Conservation (phyloP, 2,113 vertebrate species). For the Chaenogobius annularis region DNA sequence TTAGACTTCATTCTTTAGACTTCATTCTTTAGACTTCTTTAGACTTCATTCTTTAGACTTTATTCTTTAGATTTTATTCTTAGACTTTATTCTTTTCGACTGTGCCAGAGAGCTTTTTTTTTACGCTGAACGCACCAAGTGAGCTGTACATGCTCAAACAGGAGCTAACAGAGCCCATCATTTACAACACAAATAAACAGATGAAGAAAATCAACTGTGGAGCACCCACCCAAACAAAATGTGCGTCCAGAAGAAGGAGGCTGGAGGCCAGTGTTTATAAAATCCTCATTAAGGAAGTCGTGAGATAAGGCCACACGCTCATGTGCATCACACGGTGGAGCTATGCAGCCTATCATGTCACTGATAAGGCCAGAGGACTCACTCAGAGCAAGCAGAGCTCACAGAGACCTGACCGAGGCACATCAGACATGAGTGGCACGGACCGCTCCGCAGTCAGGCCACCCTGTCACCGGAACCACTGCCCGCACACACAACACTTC, state of each 20-base stretch:
- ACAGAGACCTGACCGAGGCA: slow-evolving; percentile 72
- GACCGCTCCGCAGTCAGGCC: slow-evolving; percentile 64
- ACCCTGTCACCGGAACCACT: slow-evolving; percentile 84
- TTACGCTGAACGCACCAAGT: slow-evolving; percentile 35
- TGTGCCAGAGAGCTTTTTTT: too few relatives aligned
- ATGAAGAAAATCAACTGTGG: slow-evolving; percentile 58
- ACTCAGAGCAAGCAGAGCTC: slow-evolving; percentile 64
- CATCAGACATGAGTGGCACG: slow-evolving; percentile 73
- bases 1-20: too few relatives aligned
- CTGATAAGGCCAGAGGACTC: slow-evolving; percentile 89
- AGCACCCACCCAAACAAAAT: slow-evolving; percentile 77
- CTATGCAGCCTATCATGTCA: slow-evolving; percentile 85
- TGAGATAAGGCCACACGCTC: slow-evolving; percentile 82
- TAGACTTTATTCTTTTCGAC: too few relatives aligned
- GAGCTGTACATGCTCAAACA: slow-evolving; percentile 44
- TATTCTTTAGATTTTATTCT: too few relatives aligned
- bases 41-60: too few relatives aligned
- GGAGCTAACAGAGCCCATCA: slow-evolving; percentile 55
- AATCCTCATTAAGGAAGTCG: slow-evolving; percentile 98
- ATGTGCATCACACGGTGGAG: slow-evolving; percentile 75
- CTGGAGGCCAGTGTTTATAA: slow-evolving; percentile 94
- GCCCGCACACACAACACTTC: slow-evolving; percentile 67
- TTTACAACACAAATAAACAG: slow-evolving; percentile 77
- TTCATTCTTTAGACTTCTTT: too few relatives aligned
- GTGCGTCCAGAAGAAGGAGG: slow-evolving; percentile 81